phyloP scores from a whole-genome alignment of 2,797 vertebrate genomes.

The Fistularia tabacaria region DNA sequence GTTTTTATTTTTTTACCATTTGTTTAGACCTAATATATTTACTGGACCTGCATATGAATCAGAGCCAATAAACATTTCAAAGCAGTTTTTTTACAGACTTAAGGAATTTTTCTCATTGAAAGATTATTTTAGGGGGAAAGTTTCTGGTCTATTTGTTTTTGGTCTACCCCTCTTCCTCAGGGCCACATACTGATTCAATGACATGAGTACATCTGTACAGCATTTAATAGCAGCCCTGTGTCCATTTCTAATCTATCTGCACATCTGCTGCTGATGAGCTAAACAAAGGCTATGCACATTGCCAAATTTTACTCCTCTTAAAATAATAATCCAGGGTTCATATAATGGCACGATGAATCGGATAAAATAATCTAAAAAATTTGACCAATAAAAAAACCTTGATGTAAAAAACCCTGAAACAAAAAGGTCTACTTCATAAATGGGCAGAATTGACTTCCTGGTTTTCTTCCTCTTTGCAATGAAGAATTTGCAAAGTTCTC shows the following conservation, averaged over 20 bases:
- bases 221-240: slow-evolving; percentile 59
- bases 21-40: no score
- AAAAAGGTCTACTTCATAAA: slow-evolving; percentile 20
- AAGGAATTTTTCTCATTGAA: slow-evolving; percentile 16
- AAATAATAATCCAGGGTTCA: slow-evolving; percentile 40
- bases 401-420: slow-evolving; percentile 17
- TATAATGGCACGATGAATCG: slow-evolving; percentile 22
- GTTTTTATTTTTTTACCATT: no score
- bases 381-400: slow-evolving; percentile 8
- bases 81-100: neutral
- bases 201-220: slow-evolving; percentile 71
- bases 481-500: slow-evolving; percentile 59
- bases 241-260: slow-evolving; percentile 60
- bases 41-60: no score
- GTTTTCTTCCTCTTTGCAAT: slow-evolving; percentile 42
- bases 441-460: slow-evolving; percentile 34
- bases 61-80: no score
- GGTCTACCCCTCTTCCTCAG: slow-evolving; percentile 46
- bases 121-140: slow-evolving; percentile 36
- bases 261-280: slow-evolving; percentile 71
- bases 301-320: slow-evolving; percentile 54
- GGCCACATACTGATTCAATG: slow-evolving; percentile 71
- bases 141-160: slow-evolving; percentile 56
- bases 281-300: slow-evolving; percentile 57
- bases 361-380: neutral